A percentile compares a stretch with the other conserved stretches of the same genome.
These are phyloP conservation scores for Zeugodacus cucurbitae DNA, from an alignment of 1,140 invertebrate genomes.

Conservation along the genomic window DNA sequence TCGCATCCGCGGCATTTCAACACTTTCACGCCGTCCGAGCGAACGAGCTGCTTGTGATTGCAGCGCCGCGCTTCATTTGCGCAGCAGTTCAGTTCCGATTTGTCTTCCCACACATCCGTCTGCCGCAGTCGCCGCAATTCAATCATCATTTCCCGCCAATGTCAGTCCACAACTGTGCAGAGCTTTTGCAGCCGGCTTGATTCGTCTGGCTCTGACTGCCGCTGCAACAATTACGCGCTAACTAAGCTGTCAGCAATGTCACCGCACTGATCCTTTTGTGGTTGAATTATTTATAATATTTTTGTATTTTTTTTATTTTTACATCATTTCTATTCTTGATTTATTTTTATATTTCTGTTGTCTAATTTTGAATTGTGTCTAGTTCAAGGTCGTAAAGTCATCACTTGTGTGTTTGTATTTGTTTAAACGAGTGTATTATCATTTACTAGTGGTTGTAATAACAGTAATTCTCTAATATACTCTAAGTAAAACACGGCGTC, in stretches of 20 bases:
- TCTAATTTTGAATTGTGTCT: conserved; percentile 34
- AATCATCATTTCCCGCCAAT: neutral
- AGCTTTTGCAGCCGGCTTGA: neutral
- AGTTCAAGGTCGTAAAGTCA: conserved; percentile 38
- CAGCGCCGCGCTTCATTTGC: neutral
- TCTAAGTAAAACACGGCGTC: neutral
- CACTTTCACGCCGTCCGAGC: neutral
- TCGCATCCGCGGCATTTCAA: neutral
- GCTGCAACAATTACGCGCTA: conserved; percentile 19
- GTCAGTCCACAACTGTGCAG: neutral
- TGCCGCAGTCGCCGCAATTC: neutral
- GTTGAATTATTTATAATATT: neutral
- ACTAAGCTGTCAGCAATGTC: conserved; percentile 22
- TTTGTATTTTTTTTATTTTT: neutral
- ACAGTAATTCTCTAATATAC: neutral
- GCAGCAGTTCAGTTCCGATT: neutral
- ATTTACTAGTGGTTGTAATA: neutral
- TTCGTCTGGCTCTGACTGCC: neutral
- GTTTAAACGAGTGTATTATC: neutral
- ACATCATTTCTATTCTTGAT: neutral
- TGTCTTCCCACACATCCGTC: neutral
- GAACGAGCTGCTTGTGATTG: neutral
- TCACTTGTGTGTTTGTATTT: too few species aligned
- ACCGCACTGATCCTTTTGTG: conserved; percentile 2
- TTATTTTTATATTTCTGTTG: conserved; percentile 7